Evolutionary conservation across 1,140 invertebrate genomes (phyloP).

Genomic region (Liolophura sinensis): DNA sequence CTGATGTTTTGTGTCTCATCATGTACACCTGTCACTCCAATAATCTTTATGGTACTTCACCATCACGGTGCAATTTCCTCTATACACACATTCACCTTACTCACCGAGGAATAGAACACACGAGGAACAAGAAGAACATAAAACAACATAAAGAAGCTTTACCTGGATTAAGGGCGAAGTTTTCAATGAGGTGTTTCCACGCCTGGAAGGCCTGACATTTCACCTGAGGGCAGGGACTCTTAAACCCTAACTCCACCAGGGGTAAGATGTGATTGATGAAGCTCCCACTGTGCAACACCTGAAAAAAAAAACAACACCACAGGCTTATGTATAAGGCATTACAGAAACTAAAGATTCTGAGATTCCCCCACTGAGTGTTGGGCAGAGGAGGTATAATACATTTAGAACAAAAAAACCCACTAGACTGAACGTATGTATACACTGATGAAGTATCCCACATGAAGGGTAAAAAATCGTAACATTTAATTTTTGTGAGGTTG

Average conservation of each 20-base stretch:
- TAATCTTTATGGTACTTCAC: background rate
- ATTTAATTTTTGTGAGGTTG: too few relatives aligned
- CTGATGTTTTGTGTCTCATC: too few relatives aligned
- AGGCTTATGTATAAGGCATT: background rate
- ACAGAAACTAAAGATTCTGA: too few relatives aligned
- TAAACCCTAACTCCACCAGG: slow-evolving; percentile 43
- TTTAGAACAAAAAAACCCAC: too few relatives aligned
- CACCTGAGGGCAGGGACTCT: slow-evolving; percentile 28
- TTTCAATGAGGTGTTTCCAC: slow-evolving; percentile 44
- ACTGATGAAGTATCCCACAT: too few relatives aligned
- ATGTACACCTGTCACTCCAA: background rate
- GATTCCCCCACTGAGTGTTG: too few relatives aligned
- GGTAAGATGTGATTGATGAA: slow-evolving; percentile 41
- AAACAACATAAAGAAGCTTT: slow-evolving; percentile 10
- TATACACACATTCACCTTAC: background rate
- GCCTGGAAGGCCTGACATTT: slow-evolving; percentile 35
- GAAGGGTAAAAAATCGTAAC: too few relatives aligned
- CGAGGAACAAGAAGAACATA: background rate
- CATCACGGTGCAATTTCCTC: background rate
- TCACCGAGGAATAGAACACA: background rate
- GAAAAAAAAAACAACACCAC: slow-evolving; percentile 9
- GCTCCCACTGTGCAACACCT: slow-evolving; percentile 42
- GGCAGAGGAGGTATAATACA: too few relatives aligned
- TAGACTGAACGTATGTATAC: too few relatives aligned
- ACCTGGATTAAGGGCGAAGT: slow-evolving; percentile 43